phyloP scores from a whole-genome alignment of 2,113 vertebrate genomes.

The Pangasianodon hypophthalmus region DNA sequence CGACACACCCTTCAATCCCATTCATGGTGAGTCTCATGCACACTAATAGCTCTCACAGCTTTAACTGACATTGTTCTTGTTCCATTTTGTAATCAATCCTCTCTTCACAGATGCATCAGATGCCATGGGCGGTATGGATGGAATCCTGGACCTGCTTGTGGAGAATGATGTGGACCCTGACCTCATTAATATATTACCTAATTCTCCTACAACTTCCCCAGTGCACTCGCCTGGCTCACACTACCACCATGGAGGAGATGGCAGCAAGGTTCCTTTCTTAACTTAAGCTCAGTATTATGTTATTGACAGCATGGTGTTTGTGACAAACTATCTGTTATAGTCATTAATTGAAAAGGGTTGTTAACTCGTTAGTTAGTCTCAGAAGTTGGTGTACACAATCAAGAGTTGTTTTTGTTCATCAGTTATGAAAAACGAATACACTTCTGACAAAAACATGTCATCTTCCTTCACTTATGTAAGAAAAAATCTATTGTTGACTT shows the following conservation, averaged over 20 bases:
- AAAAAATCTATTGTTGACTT: background rate
- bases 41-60: background rate
- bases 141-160: conserved; percentile 90
- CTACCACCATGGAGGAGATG: conserved; percentile 91
- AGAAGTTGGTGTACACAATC: background rate
- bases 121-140: conserved; percentile 80
- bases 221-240: conserved; percentile 95
- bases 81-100: background rate
- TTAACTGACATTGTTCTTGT: background rate
- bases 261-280: conserved; percentile 84
- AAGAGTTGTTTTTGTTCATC: background rate
- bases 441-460: background rate
- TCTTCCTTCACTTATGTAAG: background rate
- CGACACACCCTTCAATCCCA: conserved; percentile 92
- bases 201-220: conserved; percentile 80
- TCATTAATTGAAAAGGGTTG: background rate
- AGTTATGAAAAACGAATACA: background rate
- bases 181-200: conserved; percentile 95
- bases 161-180: conserved; percentile 93
- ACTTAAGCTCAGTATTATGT: background rate
- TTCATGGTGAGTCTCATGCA: conserved; percentile 69
- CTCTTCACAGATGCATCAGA: conserved; percentile 85
- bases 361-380: background rate
- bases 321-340: background rate
- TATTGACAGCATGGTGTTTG: background rate